Percentiles rank a stretch among this genome's conserved stretches.
Evolutionary conservation across 2,113 vertebrate genomes (phyloP).

Genomic region (Poeciliopsis turrubarensis): DNA sequence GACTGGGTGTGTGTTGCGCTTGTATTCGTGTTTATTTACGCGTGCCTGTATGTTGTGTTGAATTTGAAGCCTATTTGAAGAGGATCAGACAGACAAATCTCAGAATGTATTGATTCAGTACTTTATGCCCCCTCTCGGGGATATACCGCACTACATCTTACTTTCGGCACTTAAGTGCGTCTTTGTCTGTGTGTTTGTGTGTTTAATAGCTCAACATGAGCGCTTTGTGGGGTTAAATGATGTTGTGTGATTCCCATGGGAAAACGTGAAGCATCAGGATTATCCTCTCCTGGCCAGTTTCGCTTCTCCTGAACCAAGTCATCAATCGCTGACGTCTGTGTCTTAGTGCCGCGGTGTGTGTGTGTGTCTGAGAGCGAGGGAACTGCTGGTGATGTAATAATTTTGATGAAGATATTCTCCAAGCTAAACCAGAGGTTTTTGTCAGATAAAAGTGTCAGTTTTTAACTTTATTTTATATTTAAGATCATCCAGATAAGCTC

Average conservation of each 20-base stretch:
- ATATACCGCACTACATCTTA: slow-evolving; percentile 28
- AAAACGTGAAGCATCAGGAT: slow-evolving; percentile 49
- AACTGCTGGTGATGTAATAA: not conserved
- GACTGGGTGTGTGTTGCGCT: slow-evolving; percentile 13
- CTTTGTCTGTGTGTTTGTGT: slow-evolving; percentile 39
- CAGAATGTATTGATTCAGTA: slow-evolving; percentile 63
- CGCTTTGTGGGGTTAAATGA: slow-evolving; percentile 28
- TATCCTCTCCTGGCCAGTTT: slow-evolving; percentile 50
- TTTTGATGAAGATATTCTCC: not conserved
- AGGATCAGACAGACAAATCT: slow-evolving; percentile 58
- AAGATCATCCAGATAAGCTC: not conserved
- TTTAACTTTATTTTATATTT: not conserved
- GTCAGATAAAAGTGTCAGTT: not conserved
- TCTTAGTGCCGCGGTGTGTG: not conserved
- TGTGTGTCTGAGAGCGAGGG: slow-evolving; percentile 1
- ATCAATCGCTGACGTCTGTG: slow-evolving; percentile 47
- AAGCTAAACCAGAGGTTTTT: not conserved
- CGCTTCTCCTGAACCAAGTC: slow-evolving; percentile 54
- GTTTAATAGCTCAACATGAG: slow-evolving; percentile 38
- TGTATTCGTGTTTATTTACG: slow-evolving; percentile 14
- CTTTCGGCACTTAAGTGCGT: slow-evolving; percentile 32
- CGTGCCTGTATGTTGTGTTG: slow-evolving; percentile 23
- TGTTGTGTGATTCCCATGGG: slow-evolving; percentile 54
- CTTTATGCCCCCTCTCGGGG: slow-evolving; percentile 37
- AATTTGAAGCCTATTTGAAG: slow-evolving; percentile 52